Conservation (phyloP, 2,888 invertebrate genomes). For the Pomacea canaliculata region DNA sequence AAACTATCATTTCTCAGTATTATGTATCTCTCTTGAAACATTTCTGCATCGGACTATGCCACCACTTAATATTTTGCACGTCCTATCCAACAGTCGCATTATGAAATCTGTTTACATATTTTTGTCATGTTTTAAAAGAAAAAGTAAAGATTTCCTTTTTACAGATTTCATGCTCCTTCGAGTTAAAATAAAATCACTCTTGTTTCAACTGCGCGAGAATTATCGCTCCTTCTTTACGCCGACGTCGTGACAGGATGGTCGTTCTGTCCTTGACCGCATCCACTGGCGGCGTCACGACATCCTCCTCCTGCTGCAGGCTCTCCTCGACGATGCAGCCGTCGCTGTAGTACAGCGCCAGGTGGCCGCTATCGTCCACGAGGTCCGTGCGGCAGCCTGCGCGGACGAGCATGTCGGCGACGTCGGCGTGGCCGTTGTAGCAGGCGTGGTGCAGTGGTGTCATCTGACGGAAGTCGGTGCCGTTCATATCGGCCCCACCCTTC, state of each 20-base stretch:
- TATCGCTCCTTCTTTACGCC: background rate
- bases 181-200: too few relatives aligned
- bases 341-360: slow-evolving; percentile 18
- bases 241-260: background rate
- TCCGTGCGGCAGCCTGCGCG: slow-evolving; percentile 45
- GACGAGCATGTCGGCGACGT: slow-evolving; percentile 42
- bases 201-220: background rate
- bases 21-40: too few relatives aligned
- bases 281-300: background rate
- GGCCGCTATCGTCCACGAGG: slow-evolving; percentile 38
- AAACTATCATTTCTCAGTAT: too few relatives aligned
- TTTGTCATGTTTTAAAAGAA: too few relatives aligned
- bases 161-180: too few relatives aligned
- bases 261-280: background rate
- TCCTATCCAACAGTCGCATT: too few relatives aligned
- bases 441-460: slow-evolving; percentile 56
- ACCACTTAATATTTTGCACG: too few relatives aligned
- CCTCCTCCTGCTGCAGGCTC: background rate
- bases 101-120: too few relatives aligned
- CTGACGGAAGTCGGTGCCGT: slow-evolving; percentile 53
- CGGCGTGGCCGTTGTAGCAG: slow-evolving; percentile 37
- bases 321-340: background rate
- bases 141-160: too few relatives aligned
- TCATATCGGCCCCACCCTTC: slow-evolving; percentile 49
- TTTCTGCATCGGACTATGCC: too few relatives aligned